These are phyloP conservation scores for Aromia moschata DNA, from an alignment of 2,888 invertebrate genomes.

Conservation along the genomic window DNA sequence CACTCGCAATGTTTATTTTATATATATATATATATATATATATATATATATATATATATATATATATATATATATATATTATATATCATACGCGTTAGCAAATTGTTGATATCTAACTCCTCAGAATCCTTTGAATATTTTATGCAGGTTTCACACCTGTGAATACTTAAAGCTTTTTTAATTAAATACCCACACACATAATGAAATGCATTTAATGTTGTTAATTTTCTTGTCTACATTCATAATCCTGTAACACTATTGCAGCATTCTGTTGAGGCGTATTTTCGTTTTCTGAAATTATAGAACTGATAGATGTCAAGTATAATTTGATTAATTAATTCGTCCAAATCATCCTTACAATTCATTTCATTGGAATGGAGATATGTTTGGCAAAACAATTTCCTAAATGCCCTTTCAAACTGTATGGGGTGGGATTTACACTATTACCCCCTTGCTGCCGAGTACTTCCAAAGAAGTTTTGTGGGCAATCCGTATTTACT, in stretches of 20 bases:
- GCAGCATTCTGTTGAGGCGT: not conserved
- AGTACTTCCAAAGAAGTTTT: no score
- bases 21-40: no score
- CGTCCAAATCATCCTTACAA: conserved; percentile 20
- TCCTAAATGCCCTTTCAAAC: no score
- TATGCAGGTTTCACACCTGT: not conserved
- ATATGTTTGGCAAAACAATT: no score
- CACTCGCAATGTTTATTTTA: no score
- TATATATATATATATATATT: no score
- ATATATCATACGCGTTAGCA: conserved; percentile 1
- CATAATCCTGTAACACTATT: conserved; percentile 2
- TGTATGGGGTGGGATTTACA: conserved; percentile 39
- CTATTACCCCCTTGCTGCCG: conserved; percentile 37
- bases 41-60: no score
- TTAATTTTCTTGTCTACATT: conserved; percentile 19
- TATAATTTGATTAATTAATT: not conserved
- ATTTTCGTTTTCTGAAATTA: not conserved
- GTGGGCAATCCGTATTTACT: no score
- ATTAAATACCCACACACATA: conserved; percentile 25
- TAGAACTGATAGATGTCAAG: not conserved
- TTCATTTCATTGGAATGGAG: no score
- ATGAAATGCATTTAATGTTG: conserved; percentile 16
- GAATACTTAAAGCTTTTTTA: conserved; percentile 1
- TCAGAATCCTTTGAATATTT: conserved; percentile 3
- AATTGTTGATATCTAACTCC: not conserved